Base-by-base conservation (phyloP, 2,888 invertebrate species). In the Pachymerium ferrugineum region DNA sequence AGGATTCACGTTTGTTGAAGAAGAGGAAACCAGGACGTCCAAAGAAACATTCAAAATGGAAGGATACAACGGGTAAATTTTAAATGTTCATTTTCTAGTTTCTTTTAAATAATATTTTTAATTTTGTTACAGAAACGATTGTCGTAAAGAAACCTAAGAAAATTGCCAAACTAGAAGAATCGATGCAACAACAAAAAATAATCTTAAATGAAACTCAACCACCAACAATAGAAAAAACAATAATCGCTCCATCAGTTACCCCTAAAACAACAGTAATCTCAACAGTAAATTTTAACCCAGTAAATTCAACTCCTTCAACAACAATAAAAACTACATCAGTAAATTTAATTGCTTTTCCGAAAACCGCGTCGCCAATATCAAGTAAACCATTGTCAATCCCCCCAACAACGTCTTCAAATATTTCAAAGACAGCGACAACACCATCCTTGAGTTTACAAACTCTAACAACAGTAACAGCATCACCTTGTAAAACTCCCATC, bases 1-100 rank as follows among this genome's bases (percentile, higher is more conserved):
- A 38, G 38, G 3, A 3, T 3, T 25, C 22, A 1, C 1, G 62
- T 10, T 62, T 75, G 8, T 79, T 79, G 54, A 90, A 91, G 79
- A 92, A 92, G 80, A 87, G 93, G 10, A 92, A 93, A 84, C 91
- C 92, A 0, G 92, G 92, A 0, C 85, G 91, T 77, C 93, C 92
- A 0, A 88, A 90, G 77, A 92, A 92, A 80, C 85, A 90, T 12
- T 86, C 88, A 80, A 84, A 14, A 84, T 84, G 38, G 30, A 68
- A 79, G 16, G 70, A 62, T 22, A 78, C 78, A 0, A 81, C 80
- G 76, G 81, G 81, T 80, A 80, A 68, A 25, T 68, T n/a, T 30
- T 68, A 3, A 1, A 12, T 68, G 38, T 35, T 35, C 38, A 12
- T 35, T 12, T 12, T 35, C 38, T 35, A 12, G n/a, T 62, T 62